Base-by-base conservation (phyloP, 2,797 vertebrate species). In the Borostomias antarcticus region DNA sequence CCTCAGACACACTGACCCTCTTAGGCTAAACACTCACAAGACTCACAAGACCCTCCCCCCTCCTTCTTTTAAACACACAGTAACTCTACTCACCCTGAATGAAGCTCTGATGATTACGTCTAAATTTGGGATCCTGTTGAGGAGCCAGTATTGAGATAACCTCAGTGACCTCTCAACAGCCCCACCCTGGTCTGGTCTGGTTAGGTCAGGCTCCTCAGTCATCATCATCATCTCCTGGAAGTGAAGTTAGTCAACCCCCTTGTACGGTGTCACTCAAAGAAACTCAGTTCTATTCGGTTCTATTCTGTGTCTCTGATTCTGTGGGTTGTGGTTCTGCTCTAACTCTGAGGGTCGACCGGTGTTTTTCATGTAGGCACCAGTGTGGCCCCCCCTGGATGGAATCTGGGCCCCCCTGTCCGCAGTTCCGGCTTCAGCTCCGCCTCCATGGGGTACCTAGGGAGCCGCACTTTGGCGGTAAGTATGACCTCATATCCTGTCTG, bases 381-480 rank as follows among this genome's bases (percentile, higher is more conserved):
- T 17, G 2, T 45, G 13, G 1, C 40, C 13, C n/a, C 15, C n/a
- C 13, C 40, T 17, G n/a, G 40, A 13, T 45, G 40, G 40, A 45
- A 17, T 13, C 15, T 17, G 13, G n/a, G 40, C 40, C 40, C 40
- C n/a, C 40, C 40, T 5, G 4, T 17, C 9, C 40, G 40, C 57
- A 84, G 71, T 4, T 80, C 79, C 26, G 78, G 88, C 73, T 92
- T 90, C 81, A 93, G 87, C 67, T 91, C 91, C 83, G 89, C 89
- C 60, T 93, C 92, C 29, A 80, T 90, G 78, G 81, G 89, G 40
- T 78, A 85, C 74, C 80, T 85, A 25, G 82, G 84, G 13, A 89
- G 72, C n/a, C 88, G 86, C 15, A 58, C 80, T 70, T 81, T 91
- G 68, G 76, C 90, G 33, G 93, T 94, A 79, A 92, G 92, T 91